Percentiles rank a stretch among this genome's conserved stretches.
phyloP scores from a whole-genome alignment of 2,888 invertebrate genomes.

The Pinctada fucata region DNA sequence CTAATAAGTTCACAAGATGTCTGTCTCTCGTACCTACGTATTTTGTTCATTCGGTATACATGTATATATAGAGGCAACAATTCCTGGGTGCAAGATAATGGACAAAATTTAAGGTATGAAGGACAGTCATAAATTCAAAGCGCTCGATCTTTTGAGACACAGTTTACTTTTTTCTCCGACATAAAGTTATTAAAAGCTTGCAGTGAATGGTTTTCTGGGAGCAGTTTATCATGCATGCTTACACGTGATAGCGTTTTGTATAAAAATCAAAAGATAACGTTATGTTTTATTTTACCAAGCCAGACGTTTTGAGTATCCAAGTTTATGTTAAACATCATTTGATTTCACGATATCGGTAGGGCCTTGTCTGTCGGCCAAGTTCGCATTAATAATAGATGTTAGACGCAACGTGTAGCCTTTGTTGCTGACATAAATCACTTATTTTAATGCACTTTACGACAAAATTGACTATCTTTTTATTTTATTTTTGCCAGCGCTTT shows the following conservation, averaged over 20 bases:
- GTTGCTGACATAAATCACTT: slow-evolving; percentile 10
- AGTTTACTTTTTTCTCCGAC: too few species aligned
- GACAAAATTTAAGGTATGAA: too few species aligned
- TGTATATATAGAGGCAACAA: too few species aligned
- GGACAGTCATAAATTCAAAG: too few species aligned
- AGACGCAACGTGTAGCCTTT: neutral
- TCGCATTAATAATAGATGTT: neutral
- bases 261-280: neutral
- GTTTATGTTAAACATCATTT: slow-evolving; percentile 3
- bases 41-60: too few species aligned
- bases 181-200: neutral
- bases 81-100: too few species aligned
- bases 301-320: slow-evolving; percentile 1
- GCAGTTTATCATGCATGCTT: neutral
- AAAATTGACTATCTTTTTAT: neutral
- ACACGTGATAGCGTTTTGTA: neutral
- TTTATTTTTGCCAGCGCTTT: neutral
- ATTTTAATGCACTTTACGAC: neutral
- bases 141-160: too few species aligned
- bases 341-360: neutral
- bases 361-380: neutral
- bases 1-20: too few species aligned
- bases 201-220: neutral
- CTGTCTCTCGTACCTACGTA: too few species aligned
- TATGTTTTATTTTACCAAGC: neutral